Conservation (phyloP, 2,113 vertebrate genomes). For the Platysteira castanea region DNA sequence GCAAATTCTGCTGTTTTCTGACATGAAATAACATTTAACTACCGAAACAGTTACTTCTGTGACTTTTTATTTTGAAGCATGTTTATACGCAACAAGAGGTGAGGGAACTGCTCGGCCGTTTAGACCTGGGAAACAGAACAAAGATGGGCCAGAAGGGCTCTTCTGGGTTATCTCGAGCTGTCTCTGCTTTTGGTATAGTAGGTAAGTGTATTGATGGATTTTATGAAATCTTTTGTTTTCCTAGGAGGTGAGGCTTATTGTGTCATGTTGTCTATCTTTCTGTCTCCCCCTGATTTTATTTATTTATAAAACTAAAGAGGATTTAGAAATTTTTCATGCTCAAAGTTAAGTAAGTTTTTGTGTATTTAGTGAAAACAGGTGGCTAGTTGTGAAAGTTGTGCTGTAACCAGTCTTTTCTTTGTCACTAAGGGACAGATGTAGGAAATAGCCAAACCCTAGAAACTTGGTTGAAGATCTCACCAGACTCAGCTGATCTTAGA, state of each 20-base stretch:
- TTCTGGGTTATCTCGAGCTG: conserved; percentile 87
- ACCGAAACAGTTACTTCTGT: not conserved
- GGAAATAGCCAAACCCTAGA: not conserved
- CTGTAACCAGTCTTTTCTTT: not conserved
- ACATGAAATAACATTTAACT: not conserved
- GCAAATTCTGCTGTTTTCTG: not conserved
- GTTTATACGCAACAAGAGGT: conserved; percentile 92
- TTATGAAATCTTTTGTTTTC: not conserved
- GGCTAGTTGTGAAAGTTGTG: not conserved
- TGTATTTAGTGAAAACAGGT: not conserved
- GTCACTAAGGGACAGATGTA: not conserved
- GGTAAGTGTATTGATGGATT: conserved; percentile 73
- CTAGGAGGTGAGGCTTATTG: conserved; percentile 43
- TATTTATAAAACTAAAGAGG: not conserved
- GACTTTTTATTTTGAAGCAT: conserved; percentile 77
- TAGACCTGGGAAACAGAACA: conserved; percentile 92
- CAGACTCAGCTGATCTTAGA: not conserved
- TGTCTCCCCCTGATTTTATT: not conserved
- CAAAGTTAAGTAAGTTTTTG: not conserved
- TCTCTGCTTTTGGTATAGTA: conserved; percentile 89
- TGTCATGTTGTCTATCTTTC: not conserved
- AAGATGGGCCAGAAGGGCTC: conserved; percentile 93
- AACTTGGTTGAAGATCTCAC: not conserved
- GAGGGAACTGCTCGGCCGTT: conserved; percentile 88
- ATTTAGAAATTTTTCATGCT: not conserved